Percentiles rank a stretch among this genome's conserved stretches.
These are phyloP conservation scores for Druon quercuslanigerum DNA, from an alignment of 1,140 invertebrate species.

Conservation along the genomic window DNA sequence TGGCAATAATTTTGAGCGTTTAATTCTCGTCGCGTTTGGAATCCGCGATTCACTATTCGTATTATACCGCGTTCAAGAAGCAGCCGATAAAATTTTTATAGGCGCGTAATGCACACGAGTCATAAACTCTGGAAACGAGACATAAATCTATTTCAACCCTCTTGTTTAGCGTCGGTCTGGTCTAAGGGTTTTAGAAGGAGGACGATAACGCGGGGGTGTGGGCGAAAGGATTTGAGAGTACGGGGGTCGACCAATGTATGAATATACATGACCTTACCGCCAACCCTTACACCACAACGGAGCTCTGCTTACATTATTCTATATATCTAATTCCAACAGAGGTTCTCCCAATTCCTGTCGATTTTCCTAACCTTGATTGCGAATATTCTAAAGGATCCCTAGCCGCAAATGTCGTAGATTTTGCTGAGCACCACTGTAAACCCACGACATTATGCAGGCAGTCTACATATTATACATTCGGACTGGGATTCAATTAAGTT, in stretches of 20 bases:
- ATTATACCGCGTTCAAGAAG: slow-evolving; percentile 30
- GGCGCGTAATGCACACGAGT: slow-evolving; percentile 57
- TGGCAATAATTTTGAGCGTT: slow-evolving; percentile 23
- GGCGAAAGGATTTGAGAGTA: slow-evolving; percentile 49
- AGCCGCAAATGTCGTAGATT: slow-evolving; percentile 42
- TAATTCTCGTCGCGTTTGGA: slow-evolving; percentile 32
- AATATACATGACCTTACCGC: slow-evolving; percentile 76
- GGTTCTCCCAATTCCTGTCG: slow-evolving; percentile 71
- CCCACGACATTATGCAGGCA: slow-evolving; percentile 75
- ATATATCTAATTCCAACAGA: slow-evolving; percentile 76
- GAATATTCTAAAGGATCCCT: slow-evolving; percentile 37
- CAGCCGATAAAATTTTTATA: slow-evolving; percentile 52
- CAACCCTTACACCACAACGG: slow-evolving; percentile 74
- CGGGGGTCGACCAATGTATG: slow-evolving; percentile 65
- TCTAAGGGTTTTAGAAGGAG: slow-evolving; percentile 54
- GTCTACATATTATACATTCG: slow-evolving; percentile 77
- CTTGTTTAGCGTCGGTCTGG: slow-evolving; percentile 66
- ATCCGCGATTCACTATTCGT: slow-evolving; percentile 30
- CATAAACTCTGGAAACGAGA: slow-evolving; percentile 63
- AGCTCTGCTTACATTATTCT: slow-evolving; percentile 77
- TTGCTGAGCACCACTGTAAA: slow-evolving; percentile 52
- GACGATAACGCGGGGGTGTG: slow-evolving; percentile 45
- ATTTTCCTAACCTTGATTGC: slow-evolving; percentile 45
- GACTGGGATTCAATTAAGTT: slow-evolving; percentile 77
- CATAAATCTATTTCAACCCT: slow-evolving; percentile 65